phyloP scores from a whole-genome alignment of 2,113 vertebrate species.

The Daboia siamensis region DNA sequence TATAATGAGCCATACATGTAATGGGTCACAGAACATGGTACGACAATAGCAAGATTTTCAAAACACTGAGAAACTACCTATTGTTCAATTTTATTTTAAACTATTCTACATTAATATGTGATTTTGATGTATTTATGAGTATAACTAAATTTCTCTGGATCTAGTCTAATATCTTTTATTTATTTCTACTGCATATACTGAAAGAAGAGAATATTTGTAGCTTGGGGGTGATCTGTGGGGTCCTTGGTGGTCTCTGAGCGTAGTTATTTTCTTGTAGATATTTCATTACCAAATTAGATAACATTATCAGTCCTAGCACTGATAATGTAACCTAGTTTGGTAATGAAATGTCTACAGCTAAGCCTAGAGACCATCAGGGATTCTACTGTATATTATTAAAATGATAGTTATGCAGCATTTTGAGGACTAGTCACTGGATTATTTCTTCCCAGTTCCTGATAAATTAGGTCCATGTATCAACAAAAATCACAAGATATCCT shows the following conservation, averaged over 20 bases:
- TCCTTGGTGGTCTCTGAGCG: neutral
- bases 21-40: neutral
- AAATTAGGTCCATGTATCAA: constrained; percentile 12
- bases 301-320: neutral
- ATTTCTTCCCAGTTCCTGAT: constrained; percentile 15
- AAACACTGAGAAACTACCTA: neutral
- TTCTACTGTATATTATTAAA: neutral
- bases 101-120: neutral
- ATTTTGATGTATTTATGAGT: neutral
- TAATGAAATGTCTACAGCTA: neutral
- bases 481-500: constrained; percentile 21
- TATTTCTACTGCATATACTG: neutral
- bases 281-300: neutral
- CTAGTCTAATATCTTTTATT: neutral
- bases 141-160: neutral
- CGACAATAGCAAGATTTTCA: neutral
- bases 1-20: neutral
- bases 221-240: neutral
- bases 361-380: neutral
- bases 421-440: constrained; percentile 10
- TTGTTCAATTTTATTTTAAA: neutral
- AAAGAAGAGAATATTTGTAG: neutral
- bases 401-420: neutral
- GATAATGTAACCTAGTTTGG: neutral
- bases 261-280: neutral